phyloP scores from a whole-genome alignment of 2,113 vertebrate species.

The Salvelinus namaycush region DNA sequence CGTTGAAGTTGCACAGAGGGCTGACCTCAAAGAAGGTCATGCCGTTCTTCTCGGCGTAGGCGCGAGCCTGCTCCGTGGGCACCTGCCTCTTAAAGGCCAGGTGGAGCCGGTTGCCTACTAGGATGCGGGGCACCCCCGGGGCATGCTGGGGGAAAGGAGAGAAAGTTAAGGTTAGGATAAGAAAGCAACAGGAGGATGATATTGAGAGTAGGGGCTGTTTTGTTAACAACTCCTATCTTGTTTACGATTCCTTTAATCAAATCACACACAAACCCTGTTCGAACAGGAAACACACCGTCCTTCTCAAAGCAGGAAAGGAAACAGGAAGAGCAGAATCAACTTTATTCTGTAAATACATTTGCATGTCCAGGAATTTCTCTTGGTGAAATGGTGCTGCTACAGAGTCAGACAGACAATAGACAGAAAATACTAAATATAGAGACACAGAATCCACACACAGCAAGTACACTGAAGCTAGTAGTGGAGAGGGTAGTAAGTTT shows the following conservation, averaged over 20 bases:
- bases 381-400: too few relatives aligned
- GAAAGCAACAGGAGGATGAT: not conserved
- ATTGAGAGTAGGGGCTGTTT: not conserved
- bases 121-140: constrained; percentile 93
- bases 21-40: constrained; percentile 99
- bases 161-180: not conserved
- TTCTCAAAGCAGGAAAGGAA: not conserved
- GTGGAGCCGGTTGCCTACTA: constrained; percentile 95
- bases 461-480: too few relatives aligned
- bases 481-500: too few relatives aligned
- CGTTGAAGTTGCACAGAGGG: constrained; percentile 97
- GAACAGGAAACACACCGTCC: not conserved
- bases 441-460: too few relatives aligned
- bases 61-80: constrained; percentile 91
- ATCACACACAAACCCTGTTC: constrained; percentile 3
- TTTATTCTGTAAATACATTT: too few relatives aligned
- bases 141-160: constrained; percentile 81
- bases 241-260: not conserved
- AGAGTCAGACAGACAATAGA: too few relatives aligned
- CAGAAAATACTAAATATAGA: too few relatives aligned
- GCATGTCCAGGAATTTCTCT: too few relatives aligned
- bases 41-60: constrained; percentile 95
- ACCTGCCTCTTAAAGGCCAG: constrained; percentile 96
- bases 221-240: not conserved
- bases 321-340: not conserved